Conservation (phyloP, 2,888 invertebrate species). For the Pollenia labialis region DNA sequence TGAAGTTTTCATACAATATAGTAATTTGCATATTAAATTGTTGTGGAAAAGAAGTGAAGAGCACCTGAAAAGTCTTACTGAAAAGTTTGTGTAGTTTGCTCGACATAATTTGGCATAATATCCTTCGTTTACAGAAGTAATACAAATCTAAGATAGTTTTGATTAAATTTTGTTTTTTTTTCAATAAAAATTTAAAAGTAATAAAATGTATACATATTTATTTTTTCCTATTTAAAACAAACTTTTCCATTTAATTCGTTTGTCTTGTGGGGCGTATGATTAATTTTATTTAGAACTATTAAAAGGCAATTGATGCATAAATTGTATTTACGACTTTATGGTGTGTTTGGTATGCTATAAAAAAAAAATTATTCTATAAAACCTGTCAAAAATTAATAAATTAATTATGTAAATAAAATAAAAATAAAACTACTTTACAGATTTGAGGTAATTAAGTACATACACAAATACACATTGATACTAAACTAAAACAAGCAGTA, state of each 20-base stretch:
- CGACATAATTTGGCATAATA: no score
- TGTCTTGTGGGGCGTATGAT: conserved; percentile 39
- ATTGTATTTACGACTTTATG: conserved; percentile 11
- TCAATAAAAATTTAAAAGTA: no score
- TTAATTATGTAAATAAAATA: conserved; percentile 52
- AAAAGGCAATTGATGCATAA: not conserved
- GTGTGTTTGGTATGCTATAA: not conserved
- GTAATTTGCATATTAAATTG: no score
- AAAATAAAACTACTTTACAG: conserved; percentile 41
- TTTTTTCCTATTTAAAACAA: not conserved
- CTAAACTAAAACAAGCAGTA: not conserved
- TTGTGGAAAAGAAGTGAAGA: no score
- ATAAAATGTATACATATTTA: not conserved
- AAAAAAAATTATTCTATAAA: conserved; percentile 2
- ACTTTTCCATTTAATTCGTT: not conserved
- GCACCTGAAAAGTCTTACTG: no score
- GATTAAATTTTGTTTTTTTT: no score
- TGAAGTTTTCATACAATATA: no score
- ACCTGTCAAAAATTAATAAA: conserved; percentile 55
- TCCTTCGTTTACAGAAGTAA: no score
- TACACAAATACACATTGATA: not conserved
- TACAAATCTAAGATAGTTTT: no score
- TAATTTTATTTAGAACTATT: not conserved
- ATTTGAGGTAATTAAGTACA: conserved; percentile 33
- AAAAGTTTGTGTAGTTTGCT: no score